Base-by-base conservation (phyloP, 2,888 invertebrate genomes). In the Drosophila niveifrons region DNA sequence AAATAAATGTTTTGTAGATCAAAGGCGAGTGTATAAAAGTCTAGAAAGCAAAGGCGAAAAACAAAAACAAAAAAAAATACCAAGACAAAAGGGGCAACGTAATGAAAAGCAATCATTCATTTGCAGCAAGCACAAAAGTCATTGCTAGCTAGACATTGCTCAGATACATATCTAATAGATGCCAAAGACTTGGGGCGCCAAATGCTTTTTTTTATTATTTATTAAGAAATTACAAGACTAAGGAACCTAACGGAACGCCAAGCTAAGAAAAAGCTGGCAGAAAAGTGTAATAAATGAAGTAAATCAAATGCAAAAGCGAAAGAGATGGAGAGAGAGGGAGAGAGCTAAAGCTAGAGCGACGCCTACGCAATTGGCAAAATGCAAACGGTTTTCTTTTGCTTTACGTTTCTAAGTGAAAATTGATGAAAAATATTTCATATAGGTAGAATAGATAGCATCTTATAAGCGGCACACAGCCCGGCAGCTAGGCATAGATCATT, bases 401-500 rank as follows among this genome's bases (percentile, higher is more conserved):
- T 36, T 11, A 3, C 53, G 53, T 50, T 50, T 18, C 31, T 46
- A 69, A 63, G 18, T 53, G 63, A 71, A 75, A 52, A 85, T 79
- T 82, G 82, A 85, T 79, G 66, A 82, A 75, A 67, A 68, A 77
- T 80, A 69, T 72, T 64, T 76, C 73, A 67, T 75, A 57, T 59
- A 57, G 41, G 18, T 23, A 50, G 47, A 55, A 57, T 57, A 59
- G 63, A 52, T 51, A 59, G 47, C 46, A 63, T 51, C 50, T 57
- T 61, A 46, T 56, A 59, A 34, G 56, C 55, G 41, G 43, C 50
- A 55, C 57, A 15, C 69, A 78, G 64, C 68, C 61, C 69, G 72
- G 69, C 85, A 88, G 66, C 74, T 56, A 78, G 48, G 61, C 64
- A 70, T 82, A 78, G 70, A 82, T 81, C 70, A 88, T 80, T 85